Conservation (phyloP, 2,888 invertebrate genomes). For the Agonum fuliginosum region DNA sequence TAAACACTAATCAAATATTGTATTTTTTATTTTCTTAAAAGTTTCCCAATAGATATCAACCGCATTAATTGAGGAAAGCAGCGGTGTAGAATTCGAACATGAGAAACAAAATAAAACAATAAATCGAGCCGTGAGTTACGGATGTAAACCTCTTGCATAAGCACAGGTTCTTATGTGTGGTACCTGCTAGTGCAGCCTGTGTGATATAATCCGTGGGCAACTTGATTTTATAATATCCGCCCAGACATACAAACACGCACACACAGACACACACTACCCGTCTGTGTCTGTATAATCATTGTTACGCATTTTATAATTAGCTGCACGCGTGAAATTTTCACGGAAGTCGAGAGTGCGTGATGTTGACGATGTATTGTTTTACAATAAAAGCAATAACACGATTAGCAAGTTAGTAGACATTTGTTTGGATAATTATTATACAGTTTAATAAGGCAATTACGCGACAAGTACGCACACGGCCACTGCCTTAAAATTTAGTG, state of each 20-base stretch:
- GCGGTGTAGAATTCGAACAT: neutral
- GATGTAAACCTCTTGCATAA: slow-evolving; percentile 1
- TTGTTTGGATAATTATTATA: neutral
- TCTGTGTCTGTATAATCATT: slow-evolving; percentile 35
- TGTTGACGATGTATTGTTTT: neutral
- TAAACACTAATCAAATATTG: too few relatives aligned
- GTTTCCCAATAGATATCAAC: too few relatives aligned
- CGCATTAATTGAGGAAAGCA: neutral
- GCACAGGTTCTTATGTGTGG: neutral
- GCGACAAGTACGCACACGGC: too few relatives aligned
- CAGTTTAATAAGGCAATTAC: too few relatives aligned
- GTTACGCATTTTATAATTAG: slow-evolving; percentile 44
- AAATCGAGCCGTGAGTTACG: slow-evolving; percentile 29
- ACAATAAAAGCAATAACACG: neutral
- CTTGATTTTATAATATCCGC: slow-evolving; percentile 34
- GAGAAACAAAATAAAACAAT: slow-evolving; percentile 31
- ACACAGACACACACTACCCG: too few relatives aligned
- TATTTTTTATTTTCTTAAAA: too few relatives aligned
- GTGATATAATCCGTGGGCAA: slow-evolving; percentile 44
- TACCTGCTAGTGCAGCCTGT: neutral
- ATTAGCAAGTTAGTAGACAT: neutral
- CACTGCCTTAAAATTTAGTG: too few relatives aligned
- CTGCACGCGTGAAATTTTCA: slow-evolving; percentile 31
- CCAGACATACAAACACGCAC: slow-evolving; percentile 2
- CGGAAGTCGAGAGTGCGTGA: slow-evolving; percentile 12